phyloP scores from a whole-genome alignment of 2,113 vertebrate species.

The Tychaedon coryphoeus region DNA sequence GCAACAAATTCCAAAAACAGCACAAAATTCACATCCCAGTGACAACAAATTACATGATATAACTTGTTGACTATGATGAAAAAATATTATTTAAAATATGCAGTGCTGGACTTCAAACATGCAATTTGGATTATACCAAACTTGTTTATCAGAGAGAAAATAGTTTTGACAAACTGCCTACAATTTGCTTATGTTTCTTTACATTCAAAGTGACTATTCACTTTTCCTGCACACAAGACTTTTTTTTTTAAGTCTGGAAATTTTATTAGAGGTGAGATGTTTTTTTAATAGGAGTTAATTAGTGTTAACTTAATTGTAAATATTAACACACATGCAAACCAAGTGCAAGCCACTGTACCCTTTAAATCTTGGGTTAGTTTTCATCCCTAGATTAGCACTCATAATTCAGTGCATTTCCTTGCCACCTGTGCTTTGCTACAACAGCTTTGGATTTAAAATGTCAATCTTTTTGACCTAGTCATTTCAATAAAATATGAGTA shows the following conservation, averaged over 20 bases:
- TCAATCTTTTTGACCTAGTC: background rate
- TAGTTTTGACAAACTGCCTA: background rate
- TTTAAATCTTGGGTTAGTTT: background rate
- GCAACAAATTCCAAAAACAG: background rate
- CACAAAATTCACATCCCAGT: background rate
- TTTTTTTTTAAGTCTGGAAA: background rate
- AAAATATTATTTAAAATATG: background rate
- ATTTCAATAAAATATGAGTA: background rate
- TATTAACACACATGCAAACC: background rate
- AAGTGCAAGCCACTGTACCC: background rate
- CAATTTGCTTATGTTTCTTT: background rate
- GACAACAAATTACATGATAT: background rate
- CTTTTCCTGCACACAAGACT: background rate
- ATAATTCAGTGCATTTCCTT: background rate
- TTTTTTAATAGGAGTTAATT: background rate
- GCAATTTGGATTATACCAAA: background rate
- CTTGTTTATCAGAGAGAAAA: background rate
- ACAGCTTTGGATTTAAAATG: background rate
- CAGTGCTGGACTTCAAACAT: background rate
- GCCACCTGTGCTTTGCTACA: background rate
- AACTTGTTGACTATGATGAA: background rate
- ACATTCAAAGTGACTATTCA: background rate
- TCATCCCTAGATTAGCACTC: background rate
- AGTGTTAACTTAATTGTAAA: background rate
- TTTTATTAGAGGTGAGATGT: background rate